phyloP scores from a whole-genome alignment of 2,113 vertebrate species.

The Rhinichthys klamathensis region DNA sequence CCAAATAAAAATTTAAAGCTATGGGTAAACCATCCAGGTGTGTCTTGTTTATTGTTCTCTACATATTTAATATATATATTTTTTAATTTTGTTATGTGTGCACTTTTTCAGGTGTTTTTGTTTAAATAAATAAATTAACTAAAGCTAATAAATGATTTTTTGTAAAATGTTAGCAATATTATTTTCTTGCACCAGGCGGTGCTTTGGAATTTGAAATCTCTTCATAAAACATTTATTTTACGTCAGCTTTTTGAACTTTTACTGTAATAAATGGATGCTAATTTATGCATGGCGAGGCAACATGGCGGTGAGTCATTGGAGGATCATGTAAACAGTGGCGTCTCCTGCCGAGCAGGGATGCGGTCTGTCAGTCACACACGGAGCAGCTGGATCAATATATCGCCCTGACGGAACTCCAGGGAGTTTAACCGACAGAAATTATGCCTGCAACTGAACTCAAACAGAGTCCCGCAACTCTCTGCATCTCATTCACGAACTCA shows the following conservation, averaged over 20 bases:
- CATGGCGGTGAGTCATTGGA: background rate
- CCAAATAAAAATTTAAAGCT: background rate
- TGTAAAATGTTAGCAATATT: background rate
- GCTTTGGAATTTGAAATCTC: background rate
- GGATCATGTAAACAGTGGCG: conserved; percentile 14
- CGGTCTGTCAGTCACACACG: conserved; percentile 23
- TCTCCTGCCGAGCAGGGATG: background rate
- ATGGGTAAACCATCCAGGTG: background rate
- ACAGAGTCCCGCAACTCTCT: background rate
- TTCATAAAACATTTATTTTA: background rate
- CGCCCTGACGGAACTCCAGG: conserved; percentile 5
- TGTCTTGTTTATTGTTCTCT: background rate
- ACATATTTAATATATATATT: background rate
- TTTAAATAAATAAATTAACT: background rate
- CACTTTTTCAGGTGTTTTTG: background rate
- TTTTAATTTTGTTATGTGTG: background rate
- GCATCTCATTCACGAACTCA: background rate
- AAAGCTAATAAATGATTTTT: background rate
- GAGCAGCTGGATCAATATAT: conserved; percentile 16
- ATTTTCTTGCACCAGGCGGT: background rate
- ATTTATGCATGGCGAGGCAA: background rate
- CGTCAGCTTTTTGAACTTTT: background rate
- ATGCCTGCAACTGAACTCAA: conserved; percentile 7
- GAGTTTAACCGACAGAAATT: conserved; percentile 13
- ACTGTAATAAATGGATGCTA: conserved; percentile 9